Evolutionary conservation across 2,888 invertebrate species (phyloP).

Genomic region (Lobophora halterata): DNA sequence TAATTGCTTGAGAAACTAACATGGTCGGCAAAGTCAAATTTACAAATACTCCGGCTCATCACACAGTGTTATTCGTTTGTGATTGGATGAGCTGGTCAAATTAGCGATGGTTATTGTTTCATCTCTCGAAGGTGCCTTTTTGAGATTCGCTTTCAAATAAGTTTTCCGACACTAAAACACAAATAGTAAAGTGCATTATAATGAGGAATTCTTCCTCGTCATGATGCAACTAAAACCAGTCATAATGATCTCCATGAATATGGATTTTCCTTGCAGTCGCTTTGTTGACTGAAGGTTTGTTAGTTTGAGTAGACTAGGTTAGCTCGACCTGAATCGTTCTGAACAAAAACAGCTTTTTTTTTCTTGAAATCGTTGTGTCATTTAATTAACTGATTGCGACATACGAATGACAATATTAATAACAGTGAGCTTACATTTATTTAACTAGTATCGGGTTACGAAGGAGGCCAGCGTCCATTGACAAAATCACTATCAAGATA

Average conservation of each 20-base stretch:
- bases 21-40: slow-evolving; percentile 6
- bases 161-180: neutral
- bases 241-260: slow-evolving; percentile 3
- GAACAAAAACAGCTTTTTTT: too few species aligned
- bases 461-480: slow-evolving; percentile 5
- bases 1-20: slow-evolving; percentile 19
- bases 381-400: too few species aligned
- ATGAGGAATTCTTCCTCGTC: neutral
- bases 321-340: too few species aligned
- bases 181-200: neutral
- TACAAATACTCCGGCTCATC: neutral
- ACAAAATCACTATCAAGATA: slow-evolving; percentile 4
- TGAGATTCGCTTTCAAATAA: neutral
- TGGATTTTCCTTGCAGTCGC: slow-evolving; percentile 1
- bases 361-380: too few species aligned
- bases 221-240: slow-evolving; percentile 1
- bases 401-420: too few species aligned
- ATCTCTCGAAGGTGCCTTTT: too few species aligned
- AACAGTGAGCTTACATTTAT: too few species aligned
- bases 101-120: too few species aligned
- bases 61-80: too few species aligned
- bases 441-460: too few species aligned
- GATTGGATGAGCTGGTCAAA: too few species aligned
- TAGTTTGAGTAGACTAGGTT: slow-evolving; percentile 1
- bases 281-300: neutral